Evolutionary conservation across 2,888 invertebrate genomes (phyloP).

Genomic region (Diarsia rubi): DNA sequence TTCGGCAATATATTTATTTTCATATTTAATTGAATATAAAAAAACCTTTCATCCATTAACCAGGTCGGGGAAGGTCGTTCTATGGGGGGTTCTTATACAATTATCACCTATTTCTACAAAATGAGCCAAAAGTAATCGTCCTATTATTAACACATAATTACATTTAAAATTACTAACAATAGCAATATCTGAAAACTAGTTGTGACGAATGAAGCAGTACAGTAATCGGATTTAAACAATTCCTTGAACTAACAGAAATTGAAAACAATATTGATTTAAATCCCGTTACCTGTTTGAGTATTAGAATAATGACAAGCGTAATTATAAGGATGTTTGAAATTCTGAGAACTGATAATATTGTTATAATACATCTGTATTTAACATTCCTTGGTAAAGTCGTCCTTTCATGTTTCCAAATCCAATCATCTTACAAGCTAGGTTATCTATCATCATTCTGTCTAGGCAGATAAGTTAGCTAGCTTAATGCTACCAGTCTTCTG

Average conservation of each 20-base stretch:
- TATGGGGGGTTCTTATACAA: too few relatives aligned
- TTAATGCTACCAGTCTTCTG: neutral
- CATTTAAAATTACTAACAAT: constrained; percentile 22
- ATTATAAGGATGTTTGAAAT: constrained; percentile 12
- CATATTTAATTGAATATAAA: too few relatives aligned
- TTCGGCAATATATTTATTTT: too few relatives aligned
- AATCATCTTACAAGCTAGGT: neutral
- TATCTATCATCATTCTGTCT: neutral
- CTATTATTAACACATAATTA: constrained; percentile 32
- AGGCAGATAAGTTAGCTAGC: neutral
- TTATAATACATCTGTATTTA: constrained; percentile 4
- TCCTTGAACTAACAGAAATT: constrained; percentile 32
- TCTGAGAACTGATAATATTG: neutral
- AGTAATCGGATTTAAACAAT: constrained; percentile 37
- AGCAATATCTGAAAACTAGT: constrained; percentile 16
- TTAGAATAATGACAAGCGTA: constrained; percentile 32
- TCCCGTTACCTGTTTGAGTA: constrained; percentile 23
- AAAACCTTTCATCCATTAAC: too few relatives aligned
- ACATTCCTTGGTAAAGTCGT: neutral
- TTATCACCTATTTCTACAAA: neutral
- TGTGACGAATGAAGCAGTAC: constrained; percentile 30
- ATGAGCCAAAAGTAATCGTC: too few relatives aligned
- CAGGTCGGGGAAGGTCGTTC: too few relatives aligned
- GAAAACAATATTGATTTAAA: constrained; percentile 40
- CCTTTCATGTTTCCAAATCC: neutral